phyloP scores from a whole-genome alignment of 1,140 invertebrate species.

The Lepidurus packardi region DNA sequence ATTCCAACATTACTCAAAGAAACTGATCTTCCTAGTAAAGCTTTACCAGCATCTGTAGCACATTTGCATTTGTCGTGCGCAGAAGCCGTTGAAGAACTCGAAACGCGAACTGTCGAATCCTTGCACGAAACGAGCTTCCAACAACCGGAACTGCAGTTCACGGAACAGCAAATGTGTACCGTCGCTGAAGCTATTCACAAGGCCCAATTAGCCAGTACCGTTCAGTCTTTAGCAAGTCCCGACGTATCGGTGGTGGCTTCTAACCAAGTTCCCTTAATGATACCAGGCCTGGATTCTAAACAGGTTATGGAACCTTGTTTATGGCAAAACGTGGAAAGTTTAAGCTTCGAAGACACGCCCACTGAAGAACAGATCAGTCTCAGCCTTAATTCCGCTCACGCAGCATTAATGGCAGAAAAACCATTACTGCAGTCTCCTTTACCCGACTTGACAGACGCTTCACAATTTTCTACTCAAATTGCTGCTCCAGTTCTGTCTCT shows the following conservation, averaged over 20 bases:
- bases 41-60: background rate
- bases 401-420: background rate
- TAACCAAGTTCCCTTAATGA: background rate
- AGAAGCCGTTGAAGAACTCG: background rate
- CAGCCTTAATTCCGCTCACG: background rate
- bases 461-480: background rate
- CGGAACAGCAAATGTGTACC: background rate
- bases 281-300: background rate
- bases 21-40: background rate
- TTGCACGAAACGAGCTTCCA: background rate
- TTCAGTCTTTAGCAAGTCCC: background rate
- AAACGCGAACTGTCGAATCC: background rate
- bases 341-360: background rate
- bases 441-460: background rate
- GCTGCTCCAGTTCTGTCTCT: background rate
- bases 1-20: background rate
- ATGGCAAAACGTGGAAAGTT: background rate
- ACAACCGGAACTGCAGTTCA: background rate
- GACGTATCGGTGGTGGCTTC: background rate
- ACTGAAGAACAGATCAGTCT: background rate
- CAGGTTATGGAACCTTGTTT: background rate
- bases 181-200: background rate
- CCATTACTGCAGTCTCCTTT: background rate
- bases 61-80: background rate
- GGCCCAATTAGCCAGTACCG: background rate